A percentile compares a stretch with the other conserved stretches of the same genome.
phyloP scores from a whole-genome alignment of 1,140 invertebrate genomes.

The Neoseiulus cucumeris region DNA sequence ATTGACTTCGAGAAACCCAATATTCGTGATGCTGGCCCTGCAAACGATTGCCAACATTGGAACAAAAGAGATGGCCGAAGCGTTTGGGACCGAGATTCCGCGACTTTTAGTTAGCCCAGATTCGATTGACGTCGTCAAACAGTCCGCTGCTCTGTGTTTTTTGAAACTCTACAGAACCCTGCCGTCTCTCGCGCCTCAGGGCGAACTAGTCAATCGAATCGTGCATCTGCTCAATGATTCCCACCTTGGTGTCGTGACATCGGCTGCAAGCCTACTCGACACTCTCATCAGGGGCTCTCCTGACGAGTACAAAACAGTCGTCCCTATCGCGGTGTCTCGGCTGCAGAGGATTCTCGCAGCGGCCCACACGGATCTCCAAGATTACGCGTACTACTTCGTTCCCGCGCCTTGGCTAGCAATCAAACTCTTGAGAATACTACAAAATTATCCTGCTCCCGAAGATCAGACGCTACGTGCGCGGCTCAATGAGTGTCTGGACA shows the following conservation, averaged over 20 bases:
- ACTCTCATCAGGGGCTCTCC: constrained; percentile 94
- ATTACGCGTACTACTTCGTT: constrained; percentile 99
- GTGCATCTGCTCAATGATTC: constrained; percentile 97
- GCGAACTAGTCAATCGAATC: constrained; percentile 95
- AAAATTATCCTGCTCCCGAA: constrained; percentile 87
- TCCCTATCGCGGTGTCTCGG: constrained; percentile 87
- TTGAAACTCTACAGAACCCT: constrained; percentile 76
- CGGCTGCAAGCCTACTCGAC: constrained; percentile 92
- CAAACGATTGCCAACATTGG: constrained; percentile 99
- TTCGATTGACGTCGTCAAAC: constrained; percentile 98
- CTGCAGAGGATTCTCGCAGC: constrained; percentile 78
- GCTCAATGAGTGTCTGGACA: constrained; percentile 93
- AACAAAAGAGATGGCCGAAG: constrained; percentile 97
- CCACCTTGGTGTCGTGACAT: constrained; percentile 86
- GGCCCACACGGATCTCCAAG: constrained; percentile 93
- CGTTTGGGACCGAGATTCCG: constrained; percentile 92
- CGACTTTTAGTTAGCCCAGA: constrained; percentile 84
- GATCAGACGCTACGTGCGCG: constrained; percentile 71
- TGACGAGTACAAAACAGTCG: constrained; percentile 97
- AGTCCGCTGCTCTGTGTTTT: constrained; percentile 90
- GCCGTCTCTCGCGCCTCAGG: constrained; percentile 78
- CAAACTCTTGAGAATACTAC: constrained; percentile 80
- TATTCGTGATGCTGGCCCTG: constrained; percentile 97
- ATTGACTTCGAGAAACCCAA: constrained; percentile 81
- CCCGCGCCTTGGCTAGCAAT: constrained; percentile 99